phyloP scores from a whole-genome alignment of 2,888 invertebrate species.

The Galeruca laticollis region DNA sequence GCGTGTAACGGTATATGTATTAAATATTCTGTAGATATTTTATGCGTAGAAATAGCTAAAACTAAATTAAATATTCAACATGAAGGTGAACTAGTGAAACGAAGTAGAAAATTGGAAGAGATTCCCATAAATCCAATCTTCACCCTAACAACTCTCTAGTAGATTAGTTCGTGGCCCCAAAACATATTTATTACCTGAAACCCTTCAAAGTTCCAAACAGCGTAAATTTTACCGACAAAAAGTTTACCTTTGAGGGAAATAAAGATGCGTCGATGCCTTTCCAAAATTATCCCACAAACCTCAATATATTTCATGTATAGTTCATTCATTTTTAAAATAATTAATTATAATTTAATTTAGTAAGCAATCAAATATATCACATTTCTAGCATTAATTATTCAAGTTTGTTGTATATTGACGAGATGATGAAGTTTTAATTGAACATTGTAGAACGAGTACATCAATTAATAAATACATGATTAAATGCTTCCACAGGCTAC shows the following conservation, averaged over 20 bases:
- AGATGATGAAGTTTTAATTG: too few relatives aligned
- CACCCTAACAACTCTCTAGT: slow-evolving; percentile 20
- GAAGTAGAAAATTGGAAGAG: slow-evolving; percentile 19
- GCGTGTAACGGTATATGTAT: too few relatives aligned
- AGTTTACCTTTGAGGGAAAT: slow-evolving; percentile 14
- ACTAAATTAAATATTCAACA: background rate
- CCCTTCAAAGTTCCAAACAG: slow-evolving; percentile 25
- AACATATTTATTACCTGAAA: slow-evolving; percentile 19
- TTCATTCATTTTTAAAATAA: too few relatives aligned
- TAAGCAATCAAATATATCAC: background rate
- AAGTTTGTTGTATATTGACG: too few relatives aligned
- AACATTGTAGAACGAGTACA: too few relatives aligned
- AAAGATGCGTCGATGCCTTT: background rate
- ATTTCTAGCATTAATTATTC: too few relatives aligned
- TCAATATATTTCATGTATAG: background rate
- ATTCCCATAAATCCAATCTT: slow-evolving; percentile 17
- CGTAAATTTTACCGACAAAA: slow-evolving; percentile 30
- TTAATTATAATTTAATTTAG: background rate
- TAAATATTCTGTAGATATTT: too few relatives aligned
- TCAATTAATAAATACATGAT: too few relatives aligned
- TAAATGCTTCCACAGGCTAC: too few relatives aligned
- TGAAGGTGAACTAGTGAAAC: background rate
- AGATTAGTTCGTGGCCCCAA: slow-evolving; percentile 1
- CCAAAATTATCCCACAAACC: too few relatives aligned
- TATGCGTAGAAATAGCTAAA: too few relatives aligned